Evolutionary conservation across 2,797 vertebrate species (phyloP), one percentile per base, ranked within the genome.

Genomic region (Heliangelus exortis): DNA sequence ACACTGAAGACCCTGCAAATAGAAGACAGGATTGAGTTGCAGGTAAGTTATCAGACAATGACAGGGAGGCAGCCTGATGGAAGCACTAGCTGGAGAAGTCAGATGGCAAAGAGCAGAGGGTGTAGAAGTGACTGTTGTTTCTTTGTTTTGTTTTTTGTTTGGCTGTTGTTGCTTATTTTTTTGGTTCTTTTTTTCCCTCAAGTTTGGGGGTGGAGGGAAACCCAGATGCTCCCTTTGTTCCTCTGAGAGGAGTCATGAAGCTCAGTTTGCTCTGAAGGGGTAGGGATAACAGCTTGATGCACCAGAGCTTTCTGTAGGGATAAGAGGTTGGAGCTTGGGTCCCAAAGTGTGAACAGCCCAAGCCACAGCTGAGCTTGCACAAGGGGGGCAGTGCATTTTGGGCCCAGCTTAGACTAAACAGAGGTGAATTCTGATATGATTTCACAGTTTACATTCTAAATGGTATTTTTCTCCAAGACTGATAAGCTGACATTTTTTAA

Each of bases 1-100:
- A 47, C 72, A 43, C 93, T 99, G 90, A 96, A 82, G 92, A 90
- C 81, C 47, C 86, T 97, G 69, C 96, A 98, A n/a, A 54, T 98
- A 65, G 95, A 97, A 79, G 96, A 97, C 76, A 97, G 90, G 95
- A 97, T 94, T 94, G 98, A 97, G 48, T 48, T 98, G 66, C 97
- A 98, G 98, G 98, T 98, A 53, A 54, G 92, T 86, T 21, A 13
- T 9, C 43, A 33, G 53, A 10, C 28, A 61, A 1, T 33, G 63
- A 28, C 25, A 57, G 15, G 21, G 31, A n/a, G 69, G 7, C 3
- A 7, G 8, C 15, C 9, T 0, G 3, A 26, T n/a, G 41, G 43
- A 63, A 87, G 16, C 55, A 45, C 41, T 28, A 58, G 63, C 67
- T 92, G 55, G 34, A 51, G 20, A 43, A 69, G 36, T 31, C 67